phyloP scores from a whole-genome alignment of 1,140 invertebrate species.

The Aleiodes sp. region DNA sequence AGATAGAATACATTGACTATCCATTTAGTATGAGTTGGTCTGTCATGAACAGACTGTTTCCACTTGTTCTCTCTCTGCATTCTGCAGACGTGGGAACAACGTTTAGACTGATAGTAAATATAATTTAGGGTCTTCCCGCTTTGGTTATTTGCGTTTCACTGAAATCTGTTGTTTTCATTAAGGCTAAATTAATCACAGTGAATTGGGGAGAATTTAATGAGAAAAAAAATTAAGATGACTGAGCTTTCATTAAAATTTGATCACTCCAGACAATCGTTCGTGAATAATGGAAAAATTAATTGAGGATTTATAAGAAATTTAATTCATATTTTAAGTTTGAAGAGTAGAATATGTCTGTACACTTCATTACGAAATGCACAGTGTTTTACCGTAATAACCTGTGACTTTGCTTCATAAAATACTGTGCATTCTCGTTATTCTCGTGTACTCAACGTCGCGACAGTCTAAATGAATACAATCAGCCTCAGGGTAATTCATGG shows the following conservation, averaged over 20 bases:
- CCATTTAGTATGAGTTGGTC: neutral
- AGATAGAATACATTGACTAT: neutral
- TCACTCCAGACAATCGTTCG: neutral
- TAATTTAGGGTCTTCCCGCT: neutral
- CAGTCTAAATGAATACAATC: conserved; percentile 3
- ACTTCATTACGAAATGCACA: neutral
- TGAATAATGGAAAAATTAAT: neutral
- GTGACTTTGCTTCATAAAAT: neutral
- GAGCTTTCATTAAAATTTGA: neutral
- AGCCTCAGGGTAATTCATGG: neutral
- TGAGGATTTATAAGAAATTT: neutral
- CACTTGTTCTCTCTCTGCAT: conserved; percentile 9
- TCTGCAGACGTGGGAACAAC: neutral
- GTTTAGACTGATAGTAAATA: neutral
- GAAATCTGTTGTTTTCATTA: too few species aligned
- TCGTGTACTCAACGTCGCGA: neutral
- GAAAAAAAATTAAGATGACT: neutral
- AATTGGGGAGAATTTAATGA: too few species aligned
- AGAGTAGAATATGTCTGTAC: neutral
- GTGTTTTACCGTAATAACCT: neutral
- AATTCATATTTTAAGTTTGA: neutral
- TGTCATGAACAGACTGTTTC: neutral
- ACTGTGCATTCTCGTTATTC: neutral
- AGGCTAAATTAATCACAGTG: too few species aligned
- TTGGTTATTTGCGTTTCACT: too few species aligned